A percentile compares a stretch with the other conserved stretches of the same genome.
These are phyloP conservation scores for Paradoxurus hermaphroditus DNA, from an alignment of 2,113 vertebrate species.

Conservation along the genomic window DNA sequence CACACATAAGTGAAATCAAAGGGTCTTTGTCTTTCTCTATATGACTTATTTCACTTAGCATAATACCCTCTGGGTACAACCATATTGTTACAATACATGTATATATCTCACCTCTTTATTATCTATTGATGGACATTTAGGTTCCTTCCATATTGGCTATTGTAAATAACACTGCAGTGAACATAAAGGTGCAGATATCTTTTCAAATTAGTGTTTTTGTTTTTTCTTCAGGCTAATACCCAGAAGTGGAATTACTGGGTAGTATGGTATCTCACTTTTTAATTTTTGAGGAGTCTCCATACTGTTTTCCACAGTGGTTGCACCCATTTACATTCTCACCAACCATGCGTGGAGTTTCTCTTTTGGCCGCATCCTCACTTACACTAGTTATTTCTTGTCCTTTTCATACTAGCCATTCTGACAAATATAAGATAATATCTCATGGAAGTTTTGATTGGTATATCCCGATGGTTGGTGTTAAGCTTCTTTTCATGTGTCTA, in stretches of 20 bases:
- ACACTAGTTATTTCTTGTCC: background rate
- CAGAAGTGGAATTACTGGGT: background rate
- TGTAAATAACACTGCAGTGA: background rate
- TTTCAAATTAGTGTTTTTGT: background rate
- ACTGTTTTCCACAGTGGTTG: background rate
- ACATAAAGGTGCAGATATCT: background rate
- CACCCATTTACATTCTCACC: background rate
- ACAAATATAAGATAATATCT: background rate
- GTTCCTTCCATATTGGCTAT: background rate
- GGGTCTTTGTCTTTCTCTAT: background rate
- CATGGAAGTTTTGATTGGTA: background rate
- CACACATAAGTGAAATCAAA: background rate
- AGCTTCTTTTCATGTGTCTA: background rate
- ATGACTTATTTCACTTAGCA: background rate
- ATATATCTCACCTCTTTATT: background rate
- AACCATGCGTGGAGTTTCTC: background rate
- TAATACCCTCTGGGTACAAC: background rate
- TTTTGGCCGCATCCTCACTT: background rate
- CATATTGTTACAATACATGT: background rate
- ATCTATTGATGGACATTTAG: background rate
- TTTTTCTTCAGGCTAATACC: background rate
- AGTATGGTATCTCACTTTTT: background rate
- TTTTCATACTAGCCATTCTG: background rate
- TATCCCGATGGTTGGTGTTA: background rate
- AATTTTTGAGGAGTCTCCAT: background rate